Percentiles rank a stretch among this genome's conserved stretches.
phyloP scores from a whole-genome alignment of 1,140 invertebrate genomes.

The Epicauta chinensis region DNA sequence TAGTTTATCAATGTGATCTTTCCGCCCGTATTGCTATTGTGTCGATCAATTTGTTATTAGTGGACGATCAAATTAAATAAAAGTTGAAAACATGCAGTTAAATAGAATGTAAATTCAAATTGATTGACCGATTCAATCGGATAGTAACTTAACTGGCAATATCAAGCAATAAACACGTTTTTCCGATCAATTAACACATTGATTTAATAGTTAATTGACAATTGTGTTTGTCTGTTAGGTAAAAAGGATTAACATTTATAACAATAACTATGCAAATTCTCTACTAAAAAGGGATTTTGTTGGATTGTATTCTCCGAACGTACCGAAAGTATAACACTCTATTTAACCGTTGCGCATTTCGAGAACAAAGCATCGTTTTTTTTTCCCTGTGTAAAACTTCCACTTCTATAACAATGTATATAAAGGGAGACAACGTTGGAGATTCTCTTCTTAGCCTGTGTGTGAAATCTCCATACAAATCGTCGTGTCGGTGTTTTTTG shows the following conservation, averaged over 20 bases:
- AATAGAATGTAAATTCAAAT: no score
- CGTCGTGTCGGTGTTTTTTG: constrained; percentile 23
- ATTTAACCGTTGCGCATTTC: constrained; percentile 6
- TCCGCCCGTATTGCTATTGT: no score
- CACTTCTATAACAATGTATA: constrained; percentile 19
- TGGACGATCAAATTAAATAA: no score
- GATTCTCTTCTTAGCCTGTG: constrained; percentile 14
- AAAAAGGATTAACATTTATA: constrained; percentile 4
- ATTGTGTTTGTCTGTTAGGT: not conserved
- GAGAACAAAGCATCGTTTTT: constrained; percentile 12
- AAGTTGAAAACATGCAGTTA: no score
- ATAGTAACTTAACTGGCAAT: no score
- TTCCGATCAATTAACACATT: no score
- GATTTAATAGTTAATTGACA: no score
- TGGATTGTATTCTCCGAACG: not conserved
- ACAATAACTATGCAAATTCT: constrained; percentile 14
- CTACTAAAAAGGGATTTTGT: constrained; percentile 6
- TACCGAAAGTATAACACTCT: constrained; percentile 7
- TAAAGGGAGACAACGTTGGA: constrained; percentile 11
- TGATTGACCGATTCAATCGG: no score
- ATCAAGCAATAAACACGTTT: no score
- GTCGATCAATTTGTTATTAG: no score
- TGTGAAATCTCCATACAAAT: constrained; percentile 27
- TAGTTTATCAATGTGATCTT: no score
- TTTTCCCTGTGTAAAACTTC: constrained; percentile 1